A percentile compares a stretch with the other conserved stretches of the same genome.
Conservation (phyloP, 2,113 vertebrate species). For the Casuarius casuarius region DNA sequence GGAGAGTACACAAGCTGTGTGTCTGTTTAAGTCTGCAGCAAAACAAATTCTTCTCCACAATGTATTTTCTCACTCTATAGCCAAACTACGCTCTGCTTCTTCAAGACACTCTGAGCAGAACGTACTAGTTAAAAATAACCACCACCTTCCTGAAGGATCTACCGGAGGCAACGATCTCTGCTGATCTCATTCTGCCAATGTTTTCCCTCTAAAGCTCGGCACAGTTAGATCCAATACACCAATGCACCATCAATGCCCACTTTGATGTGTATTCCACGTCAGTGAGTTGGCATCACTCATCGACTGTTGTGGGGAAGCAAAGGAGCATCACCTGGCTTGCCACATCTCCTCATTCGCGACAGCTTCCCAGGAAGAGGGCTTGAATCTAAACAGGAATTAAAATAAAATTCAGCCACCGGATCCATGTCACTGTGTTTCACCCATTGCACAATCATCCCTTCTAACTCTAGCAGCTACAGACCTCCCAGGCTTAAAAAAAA, state of each 20-base stretch:
- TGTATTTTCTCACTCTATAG: background rate
- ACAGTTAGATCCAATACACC: background rate
- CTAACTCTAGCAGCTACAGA: background rate
- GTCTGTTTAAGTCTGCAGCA: background rate
- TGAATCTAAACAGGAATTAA: slow-evolving; percentile 82
- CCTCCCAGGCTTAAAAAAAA: background rate
- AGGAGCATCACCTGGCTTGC: slow-evolving; percentile 92
- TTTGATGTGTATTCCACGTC: background rate
- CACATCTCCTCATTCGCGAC: slow-evolving; percentile 99
- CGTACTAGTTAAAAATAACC: background rate
- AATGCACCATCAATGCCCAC: background rate
- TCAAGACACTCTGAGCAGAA: background rate
- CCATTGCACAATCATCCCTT: background rate
- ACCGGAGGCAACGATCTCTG: background rate
- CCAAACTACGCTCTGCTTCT: background rate
- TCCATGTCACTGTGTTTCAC: background rate
- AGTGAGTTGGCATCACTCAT: slow-evolving; percentile 11
- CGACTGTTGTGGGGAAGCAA: background rate
- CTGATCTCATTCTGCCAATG: background rate
- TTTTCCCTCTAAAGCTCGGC: background rate
- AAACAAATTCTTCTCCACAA: background rate
- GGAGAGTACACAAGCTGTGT: background rate
- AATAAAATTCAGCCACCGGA: slow-evolving; percentile 1
- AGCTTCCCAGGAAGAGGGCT: slow-evolving; percentile 91
- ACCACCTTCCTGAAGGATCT: background rate